Conservation (phyloP, 2,888 invertebrate genomes). For the Liopterus haemorrhoidalis region DNA sequence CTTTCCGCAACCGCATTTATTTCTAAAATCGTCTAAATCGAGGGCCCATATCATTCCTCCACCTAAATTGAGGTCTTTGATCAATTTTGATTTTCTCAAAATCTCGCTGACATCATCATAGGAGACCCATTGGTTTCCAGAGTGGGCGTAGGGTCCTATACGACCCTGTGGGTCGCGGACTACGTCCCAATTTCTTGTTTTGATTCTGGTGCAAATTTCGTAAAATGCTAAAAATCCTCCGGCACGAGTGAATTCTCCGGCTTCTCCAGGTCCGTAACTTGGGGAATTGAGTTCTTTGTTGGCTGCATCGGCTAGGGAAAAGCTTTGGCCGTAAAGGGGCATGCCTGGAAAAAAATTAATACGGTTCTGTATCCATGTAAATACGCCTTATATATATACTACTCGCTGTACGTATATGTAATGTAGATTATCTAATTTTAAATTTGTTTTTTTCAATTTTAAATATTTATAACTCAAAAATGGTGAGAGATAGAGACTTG, state of each 20-base stretch:
- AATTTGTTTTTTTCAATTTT: no score
- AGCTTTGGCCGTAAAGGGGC: constrained; percentile 72
- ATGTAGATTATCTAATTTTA: no score
- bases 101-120: constrained; percentile 66
- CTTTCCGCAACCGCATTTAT: constrained; percentile 60
- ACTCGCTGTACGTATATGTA: no score
- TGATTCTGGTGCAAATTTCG: constrained; percentile 63
- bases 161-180: constrained; percentile 56
- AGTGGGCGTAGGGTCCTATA: constrained; percentile 68
- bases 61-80: constrained; percentile 55
- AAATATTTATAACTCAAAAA: no score
- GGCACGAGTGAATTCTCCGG: constrained; percentile 62
- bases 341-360: no score
- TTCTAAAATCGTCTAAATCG: constrained; percentile 71
- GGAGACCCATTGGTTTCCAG: constrained; percentile 71
- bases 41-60: constrained; percentile 76
- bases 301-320: constrained; percentile 53
- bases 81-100: constrained; percentile 51
- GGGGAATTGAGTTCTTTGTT: constrained; percentile 54
- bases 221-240: constrained; percentile 73
- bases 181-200: constrained; percentile 55
- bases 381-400: no score
- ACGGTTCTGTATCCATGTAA: no score
- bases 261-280: constrained; percentile 60
- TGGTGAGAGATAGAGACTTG: no score